phyloP scores from a whole-genome alignment of 2,888 invertebrate species.

The Heliconius ethilla region DNA sequence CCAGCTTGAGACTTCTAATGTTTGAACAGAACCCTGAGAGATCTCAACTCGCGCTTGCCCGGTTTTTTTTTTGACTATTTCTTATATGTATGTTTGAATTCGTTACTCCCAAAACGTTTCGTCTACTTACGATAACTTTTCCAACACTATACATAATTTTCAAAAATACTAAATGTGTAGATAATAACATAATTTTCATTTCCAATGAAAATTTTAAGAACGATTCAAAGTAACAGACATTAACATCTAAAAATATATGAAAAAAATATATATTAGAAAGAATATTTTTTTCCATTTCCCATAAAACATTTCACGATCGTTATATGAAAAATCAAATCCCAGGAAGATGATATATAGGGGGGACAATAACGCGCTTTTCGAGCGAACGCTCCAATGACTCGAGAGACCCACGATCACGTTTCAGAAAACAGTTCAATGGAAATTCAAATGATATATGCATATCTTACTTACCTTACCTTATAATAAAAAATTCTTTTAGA shows the following conservation, averaged over 20 bases:
- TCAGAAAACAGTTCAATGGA: slow-evolving; percentile 17
- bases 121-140: too few relatives aligned
- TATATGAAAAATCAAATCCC: slow-evolving; percentile 55
- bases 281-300: background rate
- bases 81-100: too few relatives aligned
- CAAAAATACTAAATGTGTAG: too few relatives aligned
- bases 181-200: too few relatives aligned
- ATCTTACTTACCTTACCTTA: slow-evolving; percentile 3
- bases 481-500: background rate
- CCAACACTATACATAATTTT: too few relatives aligned
- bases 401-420: slow-evolving; percentile 40
- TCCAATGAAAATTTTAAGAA: too few relatives aligned
- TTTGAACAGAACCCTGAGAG: too few relatives aligned
- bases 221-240: background rate
- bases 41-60: too few relatives aligned
- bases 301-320: slow-evolving; percentile 59
- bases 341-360: slow-evolving; percentile 57
- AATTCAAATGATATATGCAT: slow-evolving; percentile 19
- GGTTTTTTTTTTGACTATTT: too few relatives aligned
- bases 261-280: background rate
- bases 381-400: slow-evolving; percentile 64
- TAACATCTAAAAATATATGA: background rate
- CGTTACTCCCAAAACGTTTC: too few relatives aligned
- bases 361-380: slow-evolving; percentile 66
- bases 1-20: too few relatives aligned